Conservation (phyloP, 2,113 vertebrate genomes). For the Daphoenositta chrysoptera region DNA sequence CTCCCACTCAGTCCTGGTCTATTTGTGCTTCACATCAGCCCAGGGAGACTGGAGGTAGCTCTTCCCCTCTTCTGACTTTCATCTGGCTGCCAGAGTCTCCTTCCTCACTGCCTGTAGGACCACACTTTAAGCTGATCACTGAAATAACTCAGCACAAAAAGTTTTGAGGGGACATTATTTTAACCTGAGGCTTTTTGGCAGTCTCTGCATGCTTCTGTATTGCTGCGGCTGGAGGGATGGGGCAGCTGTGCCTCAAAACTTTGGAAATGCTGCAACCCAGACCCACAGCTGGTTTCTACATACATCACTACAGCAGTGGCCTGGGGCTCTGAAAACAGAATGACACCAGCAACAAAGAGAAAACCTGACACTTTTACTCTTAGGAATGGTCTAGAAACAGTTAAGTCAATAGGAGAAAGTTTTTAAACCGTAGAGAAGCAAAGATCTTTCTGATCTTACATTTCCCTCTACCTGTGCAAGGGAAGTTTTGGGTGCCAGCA, state of each 20-base stretch:
- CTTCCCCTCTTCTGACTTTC: neutral
- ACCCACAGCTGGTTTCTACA: neutral
- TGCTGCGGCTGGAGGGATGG: neutral
- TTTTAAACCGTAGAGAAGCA: neutral
- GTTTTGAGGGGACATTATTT: neutral
- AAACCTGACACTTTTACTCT: neutral
- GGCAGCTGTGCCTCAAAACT: neutral
- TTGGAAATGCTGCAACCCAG: neutral
- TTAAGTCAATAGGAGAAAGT: neutral
- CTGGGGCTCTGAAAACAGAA: neutral
- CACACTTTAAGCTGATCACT: neutral
- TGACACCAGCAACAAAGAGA: neutral
- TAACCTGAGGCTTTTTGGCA: neutral
- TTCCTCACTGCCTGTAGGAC: neutral
- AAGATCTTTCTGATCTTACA: neutral
- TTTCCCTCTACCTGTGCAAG: neutral
- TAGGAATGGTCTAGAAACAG: neutral
- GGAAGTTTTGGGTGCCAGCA: neutral
- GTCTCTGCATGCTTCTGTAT: neutral
- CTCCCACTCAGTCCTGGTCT: neutral
- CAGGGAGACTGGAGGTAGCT: neutral
- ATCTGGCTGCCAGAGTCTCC: neutral
- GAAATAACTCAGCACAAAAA: neutral
- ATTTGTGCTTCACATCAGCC: neutral
- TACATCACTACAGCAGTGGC: neutral